Base-by-base conservation (phyloP, 2,113 vertebrate species). In the Axis porcinus region DNA sequence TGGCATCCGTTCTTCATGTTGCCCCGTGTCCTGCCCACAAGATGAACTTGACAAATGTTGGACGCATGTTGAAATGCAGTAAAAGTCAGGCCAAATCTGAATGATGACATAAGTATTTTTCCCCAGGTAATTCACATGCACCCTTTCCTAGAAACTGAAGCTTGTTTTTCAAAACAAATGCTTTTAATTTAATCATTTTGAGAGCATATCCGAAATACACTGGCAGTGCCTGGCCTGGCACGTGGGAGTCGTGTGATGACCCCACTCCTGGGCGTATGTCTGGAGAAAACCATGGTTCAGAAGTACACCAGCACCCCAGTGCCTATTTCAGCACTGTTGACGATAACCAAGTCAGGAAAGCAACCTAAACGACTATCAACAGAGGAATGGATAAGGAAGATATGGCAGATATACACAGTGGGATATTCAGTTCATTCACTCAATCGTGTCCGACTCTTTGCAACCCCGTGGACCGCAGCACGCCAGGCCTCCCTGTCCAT, bases 371-470 rank as follows among this genome's bases (percentile, higher is more conserved):
- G 19, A 40, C 67, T 23, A 3, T 40, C 67, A 74, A 6, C n/a
- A 23, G 67, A 40, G 10, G 19, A 40, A 21, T 6, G 67, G 36
- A 12, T 5, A 12, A 40, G 36, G 67, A 40, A 74, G 36, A 74
- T 6, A 36, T 0, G 0, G 2, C 5, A 13, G 0, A 1, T 23
- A 25, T 12, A 13, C 36, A 6, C 5, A 40, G 3, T 1, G 10
- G 19, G 40, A 74, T 40, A 74, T 23, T 74, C 67, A 36, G 4
- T 70, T 36, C 64, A 5, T 8, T 36, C 1, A 0, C 16, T 67
- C 64, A 9, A 1, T 67, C 9, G 2, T 11, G 64, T 36, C n/a
- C 0, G 1, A 36, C 17, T 36, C 17, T 67, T 5, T 36, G n/a
- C 0, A 2, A 36, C n/a, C 64, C n/a, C 17, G 2, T 36, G 64